phyloP scores from a whole-genome alignment of 2,113 vertebrate genomes.

The Chamaea fasciata region DNA sequence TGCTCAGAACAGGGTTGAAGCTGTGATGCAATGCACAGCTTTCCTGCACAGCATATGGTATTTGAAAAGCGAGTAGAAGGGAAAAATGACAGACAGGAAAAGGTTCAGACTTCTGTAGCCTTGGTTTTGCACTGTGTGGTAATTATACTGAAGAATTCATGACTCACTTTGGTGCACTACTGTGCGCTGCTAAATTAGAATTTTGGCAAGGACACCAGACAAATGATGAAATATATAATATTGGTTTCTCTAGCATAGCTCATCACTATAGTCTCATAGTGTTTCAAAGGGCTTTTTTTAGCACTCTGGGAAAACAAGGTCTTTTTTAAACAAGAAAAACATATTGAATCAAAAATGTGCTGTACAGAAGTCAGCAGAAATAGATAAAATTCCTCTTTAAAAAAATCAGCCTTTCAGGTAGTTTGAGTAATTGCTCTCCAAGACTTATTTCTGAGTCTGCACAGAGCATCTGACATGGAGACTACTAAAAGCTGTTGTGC shows the following conservation, averaged over 20 bases:
- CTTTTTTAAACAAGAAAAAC: neutral
- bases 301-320: neutral
- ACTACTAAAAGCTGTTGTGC: neutral
- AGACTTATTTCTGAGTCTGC: neutral
- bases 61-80: neutral
- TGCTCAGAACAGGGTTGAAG: neutral
- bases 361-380: neutral
- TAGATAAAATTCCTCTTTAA: neutral
- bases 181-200: conserved; percentile 48
- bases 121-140: conserved; percentile 44
- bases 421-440: neutral
- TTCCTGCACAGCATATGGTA: neutral
- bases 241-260: conserved; percentile 36
- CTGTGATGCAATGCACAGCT: neutral
- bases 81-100: conserved; percentile 57
- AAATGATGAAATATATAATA: conserved; percentile 56
- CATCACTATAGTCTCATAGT: neutral
- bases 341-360: neutral
- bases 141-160: conserved; percentile 63
- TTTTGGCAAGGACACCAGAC: conserved; percentile 51
- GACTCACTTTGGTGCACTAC: conserved; percentile 65
- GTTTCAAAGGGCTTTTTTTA: conserved; percentile 19
- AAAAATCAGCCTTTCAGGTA: neutral
- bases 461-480: neutral
- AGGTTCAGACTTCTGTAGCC: conserved; percentile 57